Base-by-base conservation (phyloP, 2,797 vertebrate genomes). In the Mormyrops boulengeri region DNA sequence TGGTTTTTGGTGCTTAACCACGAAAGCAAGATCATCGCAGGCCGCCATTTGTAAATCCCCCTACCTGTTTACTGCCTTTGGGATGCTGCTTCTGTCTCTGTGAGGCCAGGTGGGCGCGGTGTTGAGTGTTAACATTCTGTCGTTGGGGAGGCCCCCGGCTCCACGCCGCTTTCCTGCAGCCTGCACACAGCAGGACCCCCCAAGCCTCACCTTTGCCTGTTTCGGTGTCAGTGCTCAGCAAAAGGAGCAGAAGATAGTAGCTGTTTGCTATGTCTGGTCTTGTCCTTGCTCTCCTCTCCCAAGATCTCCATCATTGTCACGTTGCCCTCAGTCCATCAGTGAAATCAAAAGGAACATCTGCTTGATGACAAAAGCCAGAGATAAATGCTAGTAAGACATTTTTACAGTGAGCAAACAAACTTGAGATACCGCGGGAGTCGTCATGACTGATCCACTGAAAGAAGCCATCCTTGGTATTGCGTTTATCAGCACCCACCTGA, bases 401-500 rank as follows among this genome's bases (percentile, higher is more conserved):
- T 86, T 91, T 89, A 89, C 41, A 52, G 90, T 89, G 44, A 90
- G 90, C 88, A 89, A 38, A 89, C 77, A 85, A 26, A 26, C 2
- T 5, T 57, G 1, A 84, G 14, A 84, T 26, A 50, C 85, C 1
- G 82, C 5, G 11, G 22, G 22, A 52, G n/a, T 7, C 84, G 5
- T 34, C 50, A 3, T 86, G 50, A 26, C 50, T 55, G 22, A 86
- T 86, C 50, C 11, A 55, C 85, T 53, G 22, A 52, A 30, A 86
- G 85, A 66, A 88, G 57, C 82, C 89, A 89, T 91, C 92, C 92
- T 85, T 19, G 9, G 69, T 84, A 88, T 90, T 88, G 49, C 92
- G 91, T 94, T 95, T 95, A 95, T 95, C 94, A 93, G 92, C 91
- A 77, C 89, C 94, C 95, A 95, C 95, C 95, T 96, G 95, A 93